Base-by-base conservation (phyloP, 2,113 vertebrate species). In the Sylvietta virens region DNA sequence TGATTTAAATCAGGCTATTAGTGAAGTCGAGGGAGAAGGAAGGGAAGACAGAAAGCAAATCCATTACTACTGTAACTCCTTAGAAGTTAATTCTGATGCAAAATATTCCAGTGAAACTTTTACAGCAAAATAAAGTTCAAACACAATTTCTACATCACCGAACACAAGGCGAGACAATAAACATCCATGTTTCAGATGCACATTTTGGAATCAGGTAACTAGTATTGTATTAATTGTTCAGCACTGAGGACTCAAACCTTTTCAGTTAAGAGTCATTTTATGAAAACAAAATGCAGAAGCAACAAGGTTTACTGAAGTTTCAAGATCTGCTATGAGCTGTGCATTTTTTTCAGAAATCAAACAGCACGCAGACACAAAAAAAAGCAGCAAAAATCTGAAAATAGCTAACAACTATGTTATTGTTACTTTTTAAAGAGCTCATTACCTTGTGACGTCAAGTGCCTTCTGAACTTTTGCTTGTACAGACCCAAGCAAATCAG, bases 381-480 rank as follows among this genome's bases (percentile, higher is more conserved):
- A 40, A 33, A 6, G 24, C 31, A 21, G 44, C 9, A 40, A 57
- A 66, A 44, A 1, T 2, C 13, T 67, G 37, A 42, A 37, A 51
- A 76, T 8, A 58, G 37, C 11, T 42, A 74, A 66, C 13, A 66
- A n/a, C 16, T 30, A 18, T 7, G 7, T 31, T 16, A 11, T 0
- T 33, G n/a, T 20, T 48, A 42, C 22, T 33, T 67, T 28, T 58
- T 47, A 6, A 56, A 42, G 19, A 92, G 93, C 69, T 62, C 23
- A 61, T 97, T 98, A 99, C 99, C 99, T 99, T 81, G 99, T 99
- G 95, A 99, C 87, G 94, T 99, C 99, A 64, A 99, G 98, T 28
- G 99, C 99, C 97, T 98, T 99, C 97, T 99, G 99, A 93, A 99
- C 99, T 98, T 99, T 99, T 96, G 99, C 99, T 97, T 99, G 99